Evolutionary conservation across 1,140 invertebrate genomes (phyloP).

Genomic region (Rhizoglyphus robini): DNA sequence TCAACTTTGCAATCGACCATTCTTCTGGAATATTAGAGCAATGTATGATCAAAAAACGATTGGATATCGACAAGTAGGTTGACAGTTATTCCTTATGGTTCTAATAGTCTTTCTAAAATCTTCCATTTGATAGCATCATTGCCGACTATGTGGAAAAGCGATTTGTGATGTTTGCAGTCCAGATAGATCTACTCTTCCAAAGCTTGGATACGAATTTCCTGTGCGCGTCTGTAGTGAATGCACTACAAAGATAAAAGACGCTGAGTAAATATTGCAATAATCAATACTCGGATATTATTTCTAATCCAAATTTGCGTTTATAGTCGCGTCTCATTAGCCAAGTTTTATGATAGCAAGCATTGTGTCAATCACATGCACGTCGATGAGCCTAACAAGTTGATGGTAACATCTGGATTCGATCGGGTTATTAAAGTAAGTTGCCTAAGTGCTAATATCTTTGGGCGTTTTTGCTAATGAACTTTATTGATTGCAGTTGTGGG

Average conservation of each 20-base stretch:
- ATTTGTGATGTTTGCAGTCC: conserved; percentile 83
- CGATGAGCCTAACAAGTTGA: conserved; percentile 65
- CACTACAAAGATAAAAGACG: conserved; percentile 60
- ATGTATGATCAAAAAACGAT: conserved; percentile 95
- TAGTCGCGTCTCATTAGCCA: conserved; percentile 74
- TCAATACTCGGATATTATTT: not conserved
- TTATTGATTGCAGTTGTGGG: conserved; percentile 36
- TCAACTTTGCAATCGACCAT: conserved; percentile 79
- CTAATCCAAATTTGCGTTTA: conserved; percentile 23
- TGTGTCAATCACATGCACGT: conserved; percentile 71
- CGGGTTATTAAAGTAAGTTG: conserved; percentile 79
- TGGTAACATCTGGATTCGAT: conserved; percentile 86
- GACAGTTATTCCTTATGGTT: not conserved
- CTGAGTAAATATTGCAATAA: conserved; percentile 41
- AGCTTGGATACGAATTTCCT: conserved; percentile 95
- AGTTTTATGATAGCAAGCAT: conserved; percentile 89
- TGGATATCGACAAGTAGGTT: conserved; percentile 64
- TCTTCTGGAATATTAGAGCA: conserved; percentile 94
- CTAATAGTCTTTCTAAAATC: not conserved
- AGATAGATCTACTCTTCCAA: conserved; percentile 69
- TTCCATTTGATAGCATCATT: conserved; percentile 27
- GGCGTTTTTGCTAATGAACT: conserved; percentile 23
- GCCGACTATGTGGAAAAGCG: conserved; percentile 65
- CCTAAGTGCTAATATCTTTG: conserved; percentile 35
- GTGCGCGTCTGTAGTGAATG: conserved; percentile 90